Evolutionary conservation across 2,797 vertebrate genomes (phyloP).

Genomic region (Lutjanus campechanus): DNA sequence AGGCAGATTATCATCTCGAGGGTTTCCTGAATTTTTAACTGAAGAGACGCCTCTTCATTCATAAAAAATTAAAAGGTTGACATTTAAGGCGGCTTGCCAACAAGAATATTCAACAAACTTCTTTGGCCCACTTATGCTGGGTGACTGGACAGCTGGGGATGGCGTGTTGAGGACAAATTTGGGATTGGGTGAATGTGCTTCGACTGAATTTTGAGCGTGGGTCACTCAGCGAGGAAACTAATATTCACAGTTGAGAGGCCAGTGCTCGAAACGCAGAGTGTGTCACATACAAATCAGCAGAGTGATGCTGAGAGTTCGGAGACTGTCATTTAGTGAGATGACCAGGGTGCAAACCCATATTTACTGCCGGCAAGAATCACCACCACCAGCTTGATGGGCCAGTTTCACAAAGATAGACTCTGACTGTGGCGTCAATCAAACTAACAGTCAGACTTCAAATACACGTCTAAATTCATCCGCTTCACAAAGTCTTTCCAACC

Average conservation of each 20-base stretch:
- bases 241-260: conserved; percentile 57
- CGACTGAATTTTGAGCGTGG: conserved; percentile 41
- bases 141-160: conserved; percentile 23
- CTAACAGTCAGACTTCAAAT: not conserved
- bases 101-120: conserved; percentile 15
- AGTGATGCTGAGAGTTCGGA: conserved; percentile 9
- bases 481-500: not conserved
- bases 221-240: conserved; percentile 56
- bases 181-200: conserved; percentile 39
- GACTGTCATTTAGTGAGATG: conserved; percentile 13
- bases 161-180: conserved; percentile 39
- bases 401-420: not conserved
- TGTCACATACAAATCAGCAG: conserved; percentile 49
- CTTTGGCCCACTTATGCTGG: conserved; percentile 35
- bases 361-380: conserved; percentile 1
- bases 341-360: not conserved
- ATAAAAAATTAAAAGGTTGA: conserved; percentile 21
- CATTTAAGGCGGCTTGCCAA: conserved; percentile 18
- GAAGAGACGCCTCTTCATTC: not conserved
- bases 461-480: not conserved
- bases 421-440: not conserved
- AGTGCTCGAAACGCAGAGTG: conserved; percentile 17
- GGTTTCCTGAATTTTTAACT: conserved; percentile 11
- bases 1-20: not conserved
- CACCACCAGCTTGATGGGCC: not conserved